Percentiles rank a stretch among this genome's conserved stretches.
These are phyloP conservation scores for Drosophila rubida DNA, from an alignment of 2,888 invertebrate species.

Conservation along the genomic window DNA sequence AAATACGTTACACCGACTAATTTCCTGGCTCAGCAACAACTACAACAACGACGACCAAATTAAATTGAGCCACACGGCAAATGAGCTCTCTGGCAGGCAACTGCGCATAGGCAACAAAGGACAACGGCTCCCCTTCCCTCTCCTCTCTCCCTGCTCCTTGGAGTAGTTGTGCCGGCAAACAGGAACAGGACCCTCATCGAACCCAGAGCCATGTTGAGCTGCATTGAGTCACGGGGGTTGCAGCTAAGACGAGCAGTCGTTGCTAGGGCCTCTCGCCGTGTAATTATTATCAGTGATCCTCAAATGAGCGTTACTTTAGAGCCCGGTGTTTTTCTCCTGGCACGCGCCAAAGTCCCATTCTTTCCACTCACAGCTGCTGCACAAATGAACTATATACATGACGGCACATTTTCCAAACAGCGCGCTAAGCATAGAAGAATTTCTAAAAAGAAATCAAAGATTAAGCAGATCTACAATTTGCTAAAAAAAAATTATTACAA, in stretches of 20 bases:
- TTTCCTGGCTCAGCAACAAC: constrained; percentile 54
- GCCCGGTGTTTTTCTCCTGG: constrained; percentile 66
- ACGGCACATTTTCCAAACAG: not conserved
- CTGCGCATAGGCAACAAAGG: constrained; percentile 38
- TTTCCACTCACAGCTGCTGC: constrained; percentile 44
- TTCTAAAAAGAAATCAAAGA: too few species aligned
- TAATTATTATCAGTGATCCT: constrained; percentile 76
- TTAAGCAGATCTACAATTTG: too few species aligned
- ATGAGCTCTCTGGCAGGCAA: constrained; percentile 47
- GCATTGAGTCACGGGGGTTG: constrained; percentile 50
- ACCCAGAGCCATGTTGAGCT: constrained; percentile 11
- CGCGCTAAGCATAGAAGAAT: too few species aligned
- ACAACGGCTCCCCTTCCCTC: constrained; percentile 38
- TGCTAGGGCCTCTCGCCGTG: constrained; percentile 32
- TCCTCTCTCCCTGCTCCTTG: constrained; percentile 28
- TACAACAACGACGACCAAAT: too few species aligned
- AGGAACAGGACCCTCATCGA: constrained; percentile 46
- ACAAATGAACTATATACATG: constrained; percentile 8
- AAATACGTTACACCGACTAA: constrained; percentile 62
- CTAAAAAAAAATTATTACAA: too few species aligned
- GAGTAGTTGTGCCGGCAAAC: constrained; percentile 22
- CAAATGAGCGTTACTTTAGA: constrained; percentile 71
- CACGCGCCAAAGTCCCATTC: constrained; percentile 65
- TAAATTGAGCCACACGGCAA: constrained; percentile 52
- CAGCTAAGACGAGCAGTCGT: constrained; percentile 43